Conservation (phyloP, 2,113 vertebrate genomes). For the Halcyon malimbica region DNA sequence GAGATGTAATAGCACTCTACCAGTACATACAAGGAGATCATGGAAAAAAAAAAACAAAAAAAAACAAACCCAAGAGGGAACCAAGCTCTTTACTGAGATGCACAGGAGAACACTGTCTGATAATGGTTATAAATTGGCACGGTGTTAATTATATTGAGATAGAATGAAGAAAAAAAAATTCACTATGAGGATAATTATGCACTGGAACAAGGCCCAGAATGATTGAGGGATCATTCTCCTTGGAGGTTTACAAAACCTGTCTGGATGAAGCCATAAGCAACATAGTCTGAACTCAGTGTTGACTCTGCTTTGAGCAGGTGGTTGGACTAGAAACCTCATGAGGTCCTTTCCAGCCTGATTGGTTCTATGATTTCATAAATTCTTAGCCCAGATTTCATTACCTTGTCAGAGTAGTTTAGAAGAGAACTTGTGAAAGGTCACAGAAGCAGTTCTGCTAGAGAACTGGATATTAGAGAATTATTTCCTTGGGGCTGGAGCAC, state of each 20-base stretch:
- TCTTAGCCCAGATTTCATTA: not conserved
- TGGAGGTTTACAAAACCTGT: not conserved
- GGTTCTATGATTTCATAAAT: not conserved
- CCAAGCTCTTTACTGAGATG: not conserved
- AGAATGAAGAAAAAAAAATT: not conserved
- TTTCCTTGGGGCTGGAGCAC: not conserved
- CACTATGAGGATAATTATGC: not conserved
- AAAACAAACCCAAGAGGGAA: not conserved
- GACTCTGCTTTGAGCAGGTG: not conserved
- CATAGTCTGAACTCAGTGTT: not conserved
- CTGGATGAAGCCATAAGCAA: not conserved
- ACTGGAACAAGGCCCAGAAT: not conserved
- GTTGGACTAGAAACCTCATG: not conserved
- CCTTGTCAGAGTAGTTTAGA: not conserved
- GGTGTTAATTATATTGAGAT: not conserved
- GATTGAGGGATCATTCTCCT: not conserved
- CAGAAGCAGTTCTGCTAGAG: not conserved
- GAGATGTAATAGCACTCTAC: not conserved
- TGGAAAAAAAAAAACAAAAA: not conserved
- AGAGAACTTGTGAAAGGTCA: not conserved
- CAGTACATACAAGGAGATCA: not conserved
- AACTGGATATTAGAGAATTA: not conserved
- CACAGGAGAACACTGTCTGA: not conserved
- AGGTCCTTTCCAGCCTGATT: not conserved
- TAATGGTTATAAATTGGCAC: not conserved